Evolutionary conservation across 2,113 vertebrate species (phyloP).

Genomic region (Myodes glareolus): DNA sequence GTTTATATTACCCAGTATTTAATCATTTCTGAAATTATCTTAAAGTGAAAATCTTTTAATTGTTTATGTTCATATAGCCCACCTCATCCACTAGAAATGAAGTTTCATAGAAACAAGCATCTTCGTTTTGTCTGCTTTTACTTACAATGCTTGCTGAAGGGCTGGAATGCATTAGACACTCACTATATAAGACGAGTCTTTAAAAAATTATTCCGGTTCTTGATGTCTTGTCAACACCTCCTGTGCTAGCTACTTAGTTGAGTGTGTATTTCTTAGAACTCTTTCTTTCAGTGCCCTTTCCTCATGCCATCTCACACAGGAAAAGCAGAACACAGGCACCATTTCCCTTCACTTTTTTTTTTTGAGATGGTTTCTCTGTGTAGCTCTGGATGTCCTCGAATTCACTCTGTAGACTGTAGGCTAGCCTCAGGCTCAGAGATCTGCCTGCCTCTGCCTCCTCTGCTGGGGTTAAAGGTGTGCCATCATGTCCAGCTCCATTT

Average conservation of each 20-base stretch:
- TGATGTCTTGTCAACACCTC: not conserved
- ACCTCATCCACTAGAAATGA: not conserved
- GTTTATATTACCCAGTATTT: conserved; percentile 12
- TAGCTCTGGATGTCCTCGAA: not conserved
- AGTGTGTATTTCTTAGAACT: not conserved
- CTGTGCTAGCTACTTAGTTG: not conserved
- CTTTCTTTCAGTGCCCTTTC: not conserved
- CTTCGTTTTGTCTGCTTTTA: not conserved
- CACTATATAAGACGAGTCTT: not conserved
- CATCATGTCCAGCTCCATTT: not conserved
- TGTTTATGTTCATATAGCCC: not conserved
- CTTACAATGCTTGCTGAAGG: not conserved
- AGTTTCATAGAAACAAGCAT: conserved; percentile 5
- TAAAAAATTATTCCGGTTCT: not conserved
- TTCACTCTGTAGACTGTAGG: not conserved
- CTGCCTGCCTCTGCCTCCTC: not conserved
- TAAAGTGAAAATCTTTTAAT: not conserved
- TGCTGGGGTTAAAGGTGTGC: not conserved
- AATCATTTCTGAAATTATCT: conserved; percentile 42
- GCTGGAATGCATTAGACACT: not conserved
- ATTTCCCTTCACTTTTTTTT: not conserved
- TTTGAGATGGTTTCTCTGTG: not conserved
- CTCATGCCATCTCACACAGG: not conserved
- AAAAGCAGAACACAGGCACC: not conserved
- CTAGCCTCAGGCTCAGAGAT: not conserved